Base-by-base conservation (phyloP, 2,113 vertebrate species). In the Pseudopodoces humilis region DNA sequence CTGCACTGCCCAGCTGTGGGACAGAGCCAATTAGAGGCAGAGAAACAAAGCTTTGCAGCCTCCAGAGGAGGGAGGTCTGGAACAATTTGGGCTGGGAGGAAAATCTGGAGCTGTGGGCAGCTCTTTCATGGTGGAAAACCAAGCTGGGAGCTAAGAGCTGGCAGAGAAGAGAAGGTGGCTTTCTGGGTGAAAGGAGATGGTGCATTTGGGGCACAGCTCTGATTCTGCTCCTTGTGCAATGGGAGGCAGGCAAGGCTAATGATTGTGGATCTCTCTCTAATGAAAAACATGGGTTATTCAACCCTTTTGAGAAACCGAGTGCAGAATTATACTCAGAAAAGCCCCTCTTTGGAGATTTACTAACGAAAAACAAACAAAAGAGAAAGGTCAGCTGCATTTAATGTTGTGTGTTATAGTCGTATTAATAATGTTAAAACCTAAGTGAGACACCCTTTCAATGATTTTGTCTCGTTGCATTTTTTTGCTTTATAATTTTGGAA, bases 1-100 rank as follows among this genome's bases (percentile, higher is more conserved):
- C 91, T 88, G 64, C 67, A 22, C 44, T 6, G 0, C 50, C 64
- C 0, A 86, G 43, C 55, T 83, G 27, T 70, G 31, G 23, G 60
- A 64, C 69, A 95, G 60, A 71, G 65, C 18, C 77, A 92, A 17
- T 35, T 49, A 63, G 65, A 83, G 52, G 17, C 68, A 86, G 35
- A 47, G 55, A 81, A 87, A 87, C 6, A 10, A 82, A 53, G 64
- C 33, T 49, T 88, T 70, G 22, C 59, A 88, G 56, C 39, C 44
- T 77, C 72, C 65, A 68, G 71, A 94, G 37, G 52, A 95, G 41
- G 49, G 74, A 82, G 52, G 49, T 95, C 88, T 92, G 80, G 69
- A 84, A 60, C 8, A 28, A 14, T 67, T 67, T 55, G 59, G 35
- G 37, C 55, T 46, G 68, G n/a, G 71, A 44, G 19, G 16, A 13